Percentiles rank a stretch among this genome's conserved stretches.
Evolutionary conservation across 2,888 invertebrate species (phyloP).

Genomic region (Sesia bembeciformis): DNA sequence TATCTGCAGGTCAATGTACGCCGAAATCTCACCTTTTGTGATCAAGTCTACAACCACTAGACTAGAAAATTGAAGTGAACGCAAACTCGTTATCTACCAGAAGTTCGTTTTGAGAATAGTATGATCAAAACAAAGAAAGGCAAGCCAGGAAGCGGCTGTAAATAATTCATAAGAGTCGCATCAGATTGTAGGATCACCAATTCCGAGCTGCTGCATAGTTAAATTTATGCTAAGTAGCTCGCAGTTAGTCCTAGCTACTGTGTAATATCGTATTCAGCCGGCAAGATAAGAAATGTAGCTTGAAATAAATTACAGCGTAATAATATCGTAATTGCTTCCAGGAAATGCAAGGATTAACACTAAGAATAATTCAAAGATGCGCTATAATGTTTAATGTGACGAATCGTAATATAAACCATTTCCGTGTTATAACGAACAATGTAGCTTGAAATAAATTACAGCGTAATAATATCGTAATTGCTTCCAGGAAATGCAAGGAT

Average conservation of each 20-base stretch:
- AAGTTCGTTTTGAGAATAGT: background rate
- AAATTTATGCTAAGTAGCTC: constrained; percentile 13
- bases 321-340: background rate
- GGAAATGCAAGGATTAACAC: background rate
- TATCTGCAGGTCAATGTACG: too few relatives aligned
- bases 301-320: background rate
- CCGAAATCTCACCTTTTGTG: too few relatives aligned
- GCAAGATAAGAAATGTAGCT: constrained; percentile 4
- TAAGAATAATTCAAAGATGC: too few relatives aligned
- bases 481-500: background rate
- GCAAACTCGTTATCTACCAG: too few relatives aligned
- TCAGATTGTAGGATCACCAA: constrained; percentile 6
- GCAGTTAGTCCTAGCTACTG: constrained; percentile 4
- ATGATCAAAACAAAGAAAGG: background rate
- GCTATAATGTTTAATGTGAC: background rate
- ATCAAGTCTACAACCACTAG: too few relatives aligned
- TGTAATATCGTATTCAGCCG: constrained; percentile 1
- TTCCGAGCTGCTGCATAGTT: constrained; percentile 12
- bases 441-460: background rate
- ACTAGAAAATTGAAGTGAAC: too few relatives aligned
- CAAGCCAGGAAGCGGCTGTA: constrained; percentile 9
- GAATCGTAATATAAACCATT: background rate
- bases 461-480: background rate
- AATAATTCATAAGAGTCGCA: constrained; percentile 18
- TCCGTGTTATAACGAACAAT: constrained; percentile 21